phyloP scores from a whole-genome alignment of 1,140 invertebrate genomes.

The Oscheius sp. region DNA sequence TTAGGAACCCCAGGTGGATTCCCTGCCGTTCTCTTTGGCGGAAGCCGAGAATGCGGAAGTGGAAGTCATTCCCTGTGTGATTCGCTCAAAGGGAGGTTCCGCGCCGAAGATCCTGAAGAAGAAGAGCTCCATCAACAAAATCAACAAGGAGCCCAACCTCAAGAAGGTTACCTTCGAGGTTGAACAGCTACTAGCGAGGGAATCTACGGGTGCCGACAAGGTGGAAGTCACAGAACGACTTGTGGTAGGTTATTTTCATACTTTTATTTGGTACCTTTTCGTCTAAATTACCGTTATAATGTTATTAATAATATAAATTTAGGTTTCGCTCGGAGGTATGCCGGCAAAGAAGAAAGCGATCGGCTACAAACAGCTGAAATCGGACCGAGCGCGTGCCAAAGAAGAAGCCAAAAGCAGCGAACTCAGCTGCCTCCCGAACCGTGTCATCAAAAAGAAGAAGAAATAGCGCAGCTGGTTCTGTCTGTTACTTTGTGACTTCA shows the following conservation, averaged over 20 bases:
- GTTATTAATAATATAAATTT: background rate
- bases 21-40: background rate
- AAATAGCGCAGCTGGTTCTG: background rate
- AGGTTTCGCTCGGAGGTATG: constrained; percentile 24
- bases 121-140: constrained; percentile 29
- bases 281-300: too few species aligned
- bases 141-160: constrained; percentile 16
- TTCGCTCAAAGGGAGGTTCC: background rate
- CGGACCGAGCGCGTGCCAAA: constrained; percentile 1
- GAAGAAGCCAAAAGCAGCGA: background rate
- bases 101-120: constrained; percentile 34
- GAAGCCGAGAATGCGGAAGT: constrained; percentile 21
- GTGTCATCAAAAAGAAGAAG: constrained; percentile 25
- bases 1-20: background rate
- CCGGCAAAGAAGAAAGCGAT: constrained; percentile 17
- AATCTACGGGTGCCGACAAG: constrained; percentile 17
- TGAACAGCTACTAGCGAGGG: constrained; percentile 27
- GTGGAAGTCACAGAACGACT: constrained; percentile 22
- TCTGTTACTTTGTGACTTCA: background rate
- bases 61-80: background rate
- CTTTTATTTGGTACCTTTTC: background rate
- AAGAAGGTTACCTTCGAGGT: constrained; percentile 30
- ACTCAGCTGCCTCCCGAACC: background rate
- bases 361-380: constrained; percentile 26
- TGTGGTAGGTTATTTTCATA: constrained; percentile 5